Percentiles rank a stretch among this genome's conserved stretches.
Conservation (phyloP, 30 jellyfish, hydroid and myxozoan genomes). For the Calvadosia cruxmelitensis region DNA sequence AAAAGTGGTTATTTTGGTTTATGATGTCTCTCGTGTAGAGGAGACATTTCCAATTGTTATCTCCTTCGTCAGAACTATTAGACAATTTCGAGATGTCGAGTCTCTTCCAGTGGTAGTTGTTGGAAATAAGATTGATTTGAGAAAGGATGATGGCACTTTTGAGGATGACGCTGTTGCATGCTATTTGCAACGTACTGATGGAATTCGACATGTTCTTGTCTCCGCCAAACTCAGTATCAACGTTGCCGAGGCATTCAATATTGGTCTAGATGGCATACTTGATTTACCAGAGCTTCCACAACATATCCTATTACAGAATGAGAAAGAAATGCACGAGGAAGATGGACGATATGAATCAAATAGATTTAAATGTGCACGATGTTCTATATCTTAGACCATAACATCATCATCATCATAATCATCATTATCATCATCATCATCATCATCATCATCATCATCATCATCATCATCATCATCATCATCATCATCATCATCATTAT, state of each 20-base stretch:
- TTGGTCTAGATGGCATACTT: slow-evolving; percentile 12
- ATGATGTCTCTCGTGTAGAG: slow-evolving; percentile 12
- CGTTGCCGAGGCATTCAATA: slow-evolving; percentile 19
- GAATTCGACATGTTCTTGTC: slow-evolving; percentile 14
- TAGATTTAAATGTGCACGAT: too few species aligned
- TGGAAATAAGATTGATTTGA: slow-evolving; percentile 24
- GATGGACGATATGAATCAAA: too few species aligned
- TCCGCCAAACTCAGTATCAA: slow-evolving; percentile 27
- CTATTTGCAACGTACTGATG: slow-evolving; percentile 1
- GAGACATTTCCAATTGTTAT: slow-evolving; percentile 1
- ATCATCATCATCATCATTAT: too few species aligned
- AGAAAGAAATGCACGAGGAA: too few species aligned
- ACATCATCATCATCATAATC: too few species aligned
- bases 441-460: too few species aligned
- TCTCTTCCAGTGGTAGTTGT: slow-evolving; percentile 16
- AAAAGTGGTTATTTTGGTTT: slow-evolving; percentile 17
- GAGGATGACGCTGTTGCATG: slow-evolving; percentile 3
- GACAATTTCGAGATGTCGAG: slow-evolving; percentile 2
- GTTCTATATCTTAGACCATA: too few species aligned
- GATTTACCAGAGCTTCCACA: too few species aligned
- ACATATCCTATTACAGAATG: too few species aligned
- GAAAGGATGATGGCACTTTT: slow-evolving; percentile 6
- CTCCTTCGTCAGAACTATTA: neutral
- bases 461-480: too few species aligned
- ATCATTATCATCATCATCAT: too few species aligned